Evolutionary conservation across 2,113 vertebrate species (phyloP), one percentile per base, ranked within the genome.

Genomic region (Channa maculata): DNA sequence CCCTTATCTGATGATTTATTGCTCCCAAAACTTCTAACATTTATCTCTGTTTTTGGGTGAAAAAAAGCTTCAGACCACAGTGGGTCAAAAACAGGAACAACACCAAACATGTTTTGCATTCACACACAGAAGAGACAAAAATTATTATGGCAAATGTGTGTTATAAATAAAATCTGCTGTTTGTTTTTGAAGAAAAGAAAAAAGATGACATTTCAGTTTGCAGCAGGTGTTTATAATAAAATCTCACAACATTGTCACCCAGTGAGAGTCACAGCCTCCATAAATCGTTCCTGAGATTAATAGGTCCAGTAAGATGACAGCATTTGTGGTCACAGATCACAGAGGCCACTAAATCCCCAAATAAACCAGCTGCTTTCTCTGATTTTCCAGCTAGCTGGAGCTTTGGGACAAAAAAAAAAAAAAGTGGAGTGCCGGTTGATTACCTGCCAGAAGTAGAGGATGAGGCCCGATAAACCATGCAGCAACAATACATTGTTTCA

Each of bases 381-480:
- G 63, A 24, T 52, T 69, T 39, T 12, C 8, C 71, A 61, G 63
- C 68, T 60, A 65, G 57, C 6, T n/a, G 0, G 46, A 62, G 66
- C 71, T 79, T 1, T 37, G 69, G 53, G 65, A 74, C 57, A 8
- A 38, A 6, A 51, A 78, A 62, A 34, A 38, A 6, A 51, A 78
- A 62, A 34, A 5, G 2, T 11, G 10, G n/a, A 58, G 66, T 13
- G 37, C 50, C 60, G 57, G 1, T 65, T 82, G 82, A 79, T 69
- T 41, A 57, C 61, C 72, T 79, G 86, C 75, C 75, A 65, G 39
- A 62, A 49, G 24, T 24, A 53, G 12, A 58, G 51, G 41, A 45
- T 62, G 73, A 55, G 62, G 45, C 36, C 50, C 37, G 68, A 79
- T 70, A 51, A 71, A 76, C 64, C 58, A 14, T 53, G 24, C 55